Evolutionary conservation across 2,113 vertebrate species (phyloP).

Genomic region (Nannospalax galili): DNA sequence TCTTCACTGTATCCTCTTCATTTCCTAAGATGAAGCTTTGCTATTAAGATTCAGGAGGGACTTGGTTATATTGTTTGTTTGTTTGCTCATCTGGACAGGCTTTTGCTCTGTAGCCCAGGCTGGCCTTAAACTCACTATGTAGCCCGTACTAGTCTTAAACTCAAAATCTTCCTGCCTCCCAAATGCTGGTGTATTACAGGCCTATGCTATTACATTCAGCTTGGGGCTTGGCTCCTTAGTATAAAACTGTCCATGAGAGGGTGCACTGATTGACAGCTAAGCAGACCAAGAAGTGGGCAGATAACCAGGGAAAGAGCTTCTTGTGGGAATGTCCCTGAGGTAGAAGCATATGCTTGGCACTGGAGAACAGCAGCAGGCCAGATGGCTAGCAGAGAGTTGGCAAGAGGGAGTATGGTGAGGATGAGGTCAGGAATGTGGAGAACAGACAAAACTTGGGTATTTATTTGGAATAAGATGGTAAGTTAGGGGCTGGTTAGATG

Average conservation of each 20-base stretch:
- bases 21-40: too few relatives aligned
- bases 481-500: not conserved
- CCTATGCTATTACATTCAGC: not conserved
- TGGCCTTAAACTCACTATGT: not conserved
- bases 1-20: too few relatives aligned
- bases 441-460: not conserved
- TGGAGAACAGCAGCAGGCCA: not conserved
- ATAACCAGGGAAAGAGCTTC: not conserved
- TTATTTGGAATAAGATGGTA: not conserved
- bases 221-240: not conserved
- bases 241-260: not conserved
- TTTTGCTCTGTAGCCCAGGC: not conserved
- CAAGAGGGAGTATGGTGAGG: not conserved
- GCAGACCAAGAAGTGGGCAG: not conserved
- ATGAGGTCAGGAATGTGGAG: not conserved
- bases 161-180: not conserved
- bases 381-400: not conserved
- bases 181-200: not conserved
- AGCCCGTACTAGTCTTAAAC: not conserved
- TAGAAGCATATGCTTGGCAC: rapidly evolving
- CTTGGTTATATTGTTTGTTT: not conserved
- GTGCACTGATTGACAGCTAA: too few relatives aligned
- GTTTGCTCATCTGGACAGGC: not conserved
- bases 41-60: not conserved
- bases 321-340: not conserved